phyloP scores from a whole-genome alignment of 2,888 invertebrate species.

The Drosophila quasianomalipes region DNA sequence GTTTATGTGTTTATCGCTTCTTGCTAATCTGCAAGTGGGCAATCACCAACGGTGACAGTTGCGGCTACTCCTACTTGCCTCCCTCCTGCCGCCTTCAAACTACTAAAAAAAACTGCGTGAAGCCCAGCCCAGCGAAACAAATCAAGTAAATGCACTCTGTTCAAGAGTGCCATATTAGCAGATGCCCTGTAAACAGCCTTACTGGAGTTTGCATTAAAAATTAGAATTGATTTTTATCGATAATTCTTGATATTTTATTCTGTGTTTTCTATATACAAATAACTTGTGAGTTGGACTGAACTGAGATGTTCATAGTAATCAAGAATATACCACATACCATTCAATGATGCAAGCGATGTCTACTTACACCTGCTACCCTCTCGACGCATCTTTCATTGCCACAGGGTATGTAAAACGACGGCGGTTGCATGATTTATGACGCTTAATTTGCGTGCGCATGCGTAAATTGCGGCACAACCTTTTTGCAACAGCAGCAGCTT shows the following conservation, averaged over 20 bases:
- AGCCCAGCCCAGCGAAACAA: conserved; percentile 13
- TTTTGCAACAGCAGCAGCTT: conserved; percentile 45
- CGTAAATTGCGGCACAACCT: conserved; percentile 74
- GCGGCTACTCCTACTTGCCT: conserved; percentile 67
- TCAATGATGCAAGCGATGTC: neutral
- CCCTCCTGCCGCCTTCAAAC: neutral
- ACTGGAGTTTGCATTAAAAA: neutral
- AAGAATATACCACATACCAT: accelerated
- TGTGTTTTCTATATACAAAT: neutral
- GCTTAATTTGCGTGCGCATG: conserved; percentile 81
- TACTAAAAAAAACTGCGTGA: conserved; percentile 5
- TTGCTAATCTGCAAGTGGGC: conserved; percentile 62
- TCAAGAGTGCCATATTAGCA: neutral
- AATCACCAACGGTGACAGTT: conserved; percentile 75
- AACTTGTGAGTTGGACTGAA: neutral
- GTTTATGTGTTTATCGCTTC: conserved; percentile 74
- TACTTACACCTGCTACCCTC: neutral
- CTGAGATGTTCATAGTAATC: neutral
- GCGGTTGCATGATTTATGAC: conserved; percentile 70
- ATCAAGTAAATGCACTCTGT: neutral
- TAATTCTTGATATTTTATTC: neutral
- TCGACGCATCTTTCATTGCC: neutral
- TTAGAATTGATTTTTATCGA: neutral
- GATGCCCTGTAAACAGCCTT: neutral
- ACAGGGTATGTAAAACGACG: conserved; percentile 18